phyloP scores from a whole-genome alignment of 2,797 vertebrate species.

The Periparus ater region DNA sequence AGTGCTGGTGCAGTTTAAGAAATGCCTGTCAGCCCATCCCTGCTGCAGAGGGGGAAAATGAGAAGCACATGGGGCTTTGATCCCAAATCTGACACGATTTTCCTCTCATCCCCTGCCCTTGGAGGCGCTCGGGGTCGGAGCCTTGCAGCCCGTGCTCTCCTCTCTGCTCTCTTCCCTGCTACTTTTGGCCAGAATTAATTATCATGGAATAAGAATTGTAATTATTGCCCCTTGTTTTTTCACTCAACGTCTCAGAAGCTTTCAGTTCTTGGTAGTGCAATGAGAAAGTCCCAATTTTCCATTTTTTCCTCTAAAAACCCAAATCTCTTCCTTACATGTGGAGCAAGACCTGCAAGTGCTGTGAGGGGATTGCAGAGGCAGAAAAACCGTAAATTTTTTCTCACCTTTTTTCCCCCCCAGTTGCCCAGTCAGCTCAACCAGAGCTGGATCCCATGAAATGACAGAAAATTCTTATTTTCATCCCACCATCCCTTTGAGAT shows the following conservation, averaged over 20 bases:
- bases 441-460: not conserved
- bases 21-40: not conserved
- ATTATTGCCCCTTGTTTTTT: not conserved
- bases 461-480: not conserved
- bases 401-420: not conserved
- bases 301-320: not conserved
- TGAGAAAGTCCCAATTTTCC: not conserved
- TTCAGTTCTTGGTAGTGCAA: not conserved
- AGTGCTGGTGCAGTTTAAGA: not conserved
- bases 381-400: not conserved
- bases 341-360: not conserved
- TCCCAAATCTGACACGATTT: not conserved
- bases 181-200: not conserved
- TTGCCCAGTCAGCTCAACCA: not conserved
- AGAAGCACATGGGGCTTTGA: not conserved
- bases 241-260: not conserved
- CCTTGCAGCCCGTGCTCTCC: not conserved
- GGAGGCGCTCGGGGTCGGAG: not conserved
- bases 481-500: not conserved
- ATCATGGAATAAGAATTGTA: rapidly evolving
- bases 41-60: not conserved
- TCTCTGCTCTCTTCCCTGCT: not conserved
- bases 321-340: rapidly evolving
- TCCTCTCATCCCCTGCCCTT: not conserved
- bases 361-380: not conserved